Evolutionary conservation across 2,113 vertebrate genomes (phyloP).

Genomic region (Malurus cyaneus): DNA sequence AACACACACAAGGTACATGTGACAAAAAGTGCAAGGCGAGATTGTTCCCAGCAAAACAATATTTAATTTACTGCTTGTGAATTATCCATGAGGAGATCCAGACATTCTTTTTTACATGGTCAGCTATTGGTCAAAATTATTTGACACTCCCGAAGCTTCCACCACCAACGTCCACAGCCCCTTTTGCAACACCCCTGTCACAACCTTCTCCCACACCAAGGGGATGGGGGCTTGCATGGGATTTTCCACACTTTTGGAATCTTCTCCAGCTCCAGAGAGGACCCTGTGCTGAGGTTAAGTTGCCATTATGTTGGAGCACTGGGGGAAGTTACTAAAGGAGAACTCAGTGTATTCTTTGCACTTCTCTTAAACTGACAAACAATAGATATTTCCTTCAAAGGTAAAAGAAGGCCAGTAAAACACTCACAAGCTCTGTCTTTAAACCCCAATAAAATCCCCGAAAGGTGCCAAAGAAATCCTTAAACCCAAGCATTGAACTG

Average conservation of each 20-base stretch:
- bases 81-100: background rate
- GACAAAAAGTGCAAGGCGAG: background rate
- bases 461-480: background rate
- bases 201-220: background rate
- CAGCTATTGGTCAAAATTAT: background rate
- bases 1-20: background rate
- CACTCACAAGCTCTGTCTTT: background rate
- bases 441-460: background rate
- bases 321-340: background rate
- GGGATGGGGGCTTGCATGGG: accelerated
- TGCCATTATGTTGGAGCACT: background rate
- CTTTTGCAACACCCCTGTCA: background rate
- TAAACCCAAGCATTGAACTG: background rate
- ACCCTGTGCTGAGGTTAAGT: background rate
- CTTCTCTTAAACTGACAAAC: background rate
- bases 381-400: background rate
- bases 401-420: background rate
- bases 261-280: background rate
- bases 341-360: background rate
- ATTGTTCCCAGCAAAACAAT: background rate
- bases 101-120: background rate
- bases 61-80: background rate
- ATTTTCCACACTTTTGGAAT: background rate
- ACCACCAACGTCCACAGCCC: accelerated
- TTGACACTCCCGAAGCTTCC: background rate